Conservation (phyloP, 2,113 vertebrate genomes). For the Nematolebias whitei region DNA sequence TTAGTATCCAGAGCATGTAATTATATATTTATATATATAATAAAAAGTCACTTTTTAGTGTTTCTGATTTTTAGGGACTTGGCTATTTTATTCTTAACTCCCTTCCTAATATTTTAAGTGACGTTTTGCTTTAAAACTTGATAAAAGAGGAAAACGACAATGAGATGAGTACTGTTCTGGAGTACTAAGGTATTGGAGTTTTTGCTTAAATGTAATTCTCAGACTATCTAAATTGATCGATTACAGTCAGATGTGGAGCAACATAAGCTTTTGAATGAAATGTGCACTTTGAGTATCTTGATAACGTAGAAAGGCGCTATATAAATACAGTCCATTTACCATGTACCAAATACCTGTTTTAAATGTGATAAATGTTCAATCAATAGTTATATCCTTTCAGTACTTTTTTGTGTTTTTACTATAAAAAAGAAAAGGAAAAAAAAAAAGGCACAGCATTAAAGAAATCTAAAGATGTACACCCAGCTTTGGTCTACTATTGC, state of each 20-base stretch:
- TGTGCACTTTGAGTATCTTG: too few relatives aligned
- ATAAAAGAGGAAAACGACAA: too few relatives aligned
- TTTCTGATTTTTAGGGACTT: background rate
- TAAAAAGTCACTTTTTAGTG: too few relatives aligned
- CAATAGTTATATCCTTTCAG: too few relatives aligned
- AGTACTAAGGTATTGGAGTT: too few relatives aligned
- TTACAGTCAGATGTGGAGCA: background rate
- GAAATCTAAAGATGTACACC: constrained; percentile 20
- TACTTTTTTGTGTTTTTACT: background rate
- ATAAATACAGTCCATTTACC: too few relatives aligned
- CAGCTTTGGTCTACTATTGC: constrained; percentile 25
- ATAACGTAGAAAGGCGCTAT: too few relatives aligned
- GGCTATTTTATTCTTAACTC: background rate
- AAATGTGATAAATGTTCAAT: background rate
- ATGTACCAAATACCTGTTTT: too few relatives aligned
- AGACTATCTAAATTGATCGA: background rate
- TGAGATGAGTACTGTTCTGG: too few relatives aligned
- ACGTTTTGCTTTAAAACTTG: too few relatives aligned
- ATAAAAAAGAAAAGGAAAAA: constrained; percentile 10
- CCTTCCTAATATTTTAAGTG: background rate
- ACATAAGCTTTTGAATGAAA: background rate
- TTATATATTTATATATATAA: too few relatives aligned
- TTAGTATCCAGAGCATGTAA: too few relatives aligned
- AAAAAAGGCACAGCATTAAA: background rate
- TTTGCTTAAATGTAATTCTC: background rate